Conservation (phyloP, 2,888 invertebrate species). For the Lepeophtheirus nordmannii region DNA sequence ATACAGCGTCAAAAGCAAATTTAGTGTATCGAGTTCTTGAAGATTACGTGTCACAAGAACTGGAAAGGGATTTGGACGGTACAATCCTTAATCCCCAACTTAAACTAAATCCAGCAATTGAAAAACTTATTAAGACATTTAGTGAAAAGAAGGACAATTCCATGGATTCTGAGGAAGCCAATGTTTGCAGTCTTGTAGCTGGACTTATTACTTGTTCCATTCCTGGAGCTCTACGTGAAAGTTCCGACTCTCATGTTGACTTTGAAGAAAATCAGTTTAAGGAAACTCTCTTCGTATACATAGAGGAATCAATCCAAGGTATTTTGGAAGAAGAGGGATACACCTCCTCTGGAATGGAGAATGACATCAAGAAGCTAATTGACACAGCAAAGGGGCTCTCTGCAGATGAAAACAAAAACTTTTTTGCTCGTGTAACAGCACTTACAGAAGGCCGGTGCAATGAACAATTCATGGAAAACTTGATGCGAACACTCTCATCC, state of each 20-base stretch:
- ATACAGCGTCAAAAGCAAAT: constrained; percentile 12
- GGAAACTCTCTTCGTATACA: constrained; percentile 9
- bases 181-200: constrained; percentile 18
- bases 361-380: constrained; percentile 22
- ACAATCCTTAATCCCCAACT: constrained; percentile 16
- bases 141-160: constrained; percentile 4
- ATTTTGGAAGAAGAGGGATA: constrained; percentile 22
- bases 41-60: constrained; percentile 9
- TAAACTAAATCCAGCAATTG: constrained; percentile 24
- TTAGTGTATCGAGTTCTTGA: neutral
- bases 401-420: constrained; percentile 20
- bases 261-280: constrained; percentile 16
- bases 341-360: constrained; percentile 15
- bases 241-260: neutral
- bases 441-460: constrained; percentile 23
- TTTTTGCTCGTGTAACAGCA: constrained; percentile 21
- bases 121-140: neutral
- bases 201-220: constrained; percentile 24
- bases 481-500: neutral
- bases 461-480: constrained; percentile 19
- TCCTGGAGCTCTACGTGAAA: constrained; percentile 23
- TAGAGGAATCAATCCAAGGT: constrained; percentile 21
- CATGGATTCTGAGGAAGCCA: constrained; percentile 13
- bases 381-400: constrained; percentile 20
- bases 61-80: constrained; percentile 5